Base-by-base conservation (phyloP, 2,888 invertebrate genomes). In the Trachelus iudaicus region DNA sequence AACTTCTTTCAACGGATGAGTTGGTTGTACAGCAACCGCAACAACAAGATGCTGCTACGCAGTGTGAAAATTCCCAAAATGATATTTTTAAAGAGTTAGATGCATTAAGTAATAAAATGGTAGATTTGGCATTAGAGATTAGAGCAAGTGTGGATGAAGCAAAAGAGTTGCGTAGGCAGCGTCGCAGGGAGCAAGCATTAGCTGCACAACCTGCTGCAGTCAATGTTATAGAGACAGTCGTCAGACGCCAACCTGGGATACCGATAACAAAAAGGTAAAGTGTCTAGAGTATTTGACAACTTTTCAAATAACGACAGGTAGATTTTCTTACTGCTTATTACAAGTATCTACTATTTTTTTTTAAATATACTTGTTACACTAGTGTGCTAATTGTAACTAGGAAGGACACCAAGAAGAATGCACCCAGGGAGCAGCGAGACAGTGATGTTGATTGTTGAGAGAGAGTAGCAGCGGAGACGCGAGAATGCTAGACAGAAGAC, bases 371-470 rank as follows among this genome's bases (percentile, higher is more conserved):
- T 13, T 40, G 15, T 40, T 37, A 13, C 37, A 92, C 37, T 88
- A 97, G 96, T 97, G 97, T 92, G 96, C 96, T 75, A 97, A 97
- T 91, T 97, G 97, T 90, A 96, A 97, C 91, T 94, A 97, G 80
- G 97, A 97, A 30, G 94, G 95, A 69, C 97, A 96, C 92, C 97
- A 97, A 91, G 96, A 96, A 80, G 97, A 97, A 91, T 97, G 97
- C 89, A 95, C 96, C 69, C 93, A 96, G 80, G 94, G 94, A 68
- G 95, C 95, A 37, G 93, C 0, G 96, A 96, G 91, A 96, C 96
- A 76, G 97, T 97, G 82, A 97, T 97, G 97, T 93, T 97, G 73
- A 96, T 97, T 83, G 97, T 97, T 30, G 97, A 97, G 91, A 96
- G 97, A 97, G 91, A 96, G 96, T 81, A 89, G 90, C 79, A 89